These are phyloP conservation scores for Schizopygopsis malacanthus DNA, from an alignment of 2,797 vertebrate genomes.

Conservation along the genomic window DNA sequence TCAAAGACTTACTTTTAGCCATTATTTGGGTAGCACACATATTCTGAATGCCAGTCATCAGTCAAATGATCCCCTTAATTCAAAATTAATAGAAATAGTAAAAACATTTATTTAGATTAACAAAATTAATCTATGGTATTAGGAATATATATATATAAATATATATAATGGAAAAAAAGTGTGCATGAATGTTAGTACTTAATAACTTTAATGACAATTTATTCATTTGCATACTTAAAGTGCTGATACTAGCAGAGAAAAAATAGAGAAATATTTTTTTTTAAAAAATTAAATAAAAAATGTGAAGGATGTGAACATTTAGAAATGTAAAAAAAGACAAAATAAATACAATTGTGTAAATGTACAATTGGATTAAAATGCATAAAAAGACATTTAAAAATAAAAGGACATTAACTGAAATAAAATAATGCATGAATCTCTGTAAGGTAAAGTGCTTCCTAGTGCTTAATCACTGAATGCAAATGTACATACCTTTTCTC, in stretches of 20 bases:
- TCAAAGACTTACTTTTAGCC: no score
- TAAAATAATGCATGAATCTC: neutral
- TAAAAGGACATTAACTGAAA: neutral
- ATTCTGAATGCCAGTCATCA: no score
- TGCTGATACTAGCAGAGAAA: neutral
- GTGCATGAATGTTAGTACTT: neutral
- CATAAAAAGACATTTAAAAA: neutral
- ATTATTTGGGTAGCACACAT: no score
- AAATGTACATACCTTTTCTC: neutral
- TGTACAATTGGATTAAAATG: neutral
- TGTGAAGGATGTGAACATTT: neutral
- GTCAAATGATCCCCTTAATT: no score
- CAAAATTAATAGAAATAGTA: slow-evolving; percentile 22
- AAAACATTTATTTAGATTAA: neutral
- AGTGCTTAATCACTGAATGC: neutral
- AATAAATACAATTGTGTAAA: neutral
- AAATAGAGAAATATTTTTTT: no score
- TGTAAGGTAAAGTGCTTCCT: neutral
- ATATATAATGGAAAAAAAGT: neutral
- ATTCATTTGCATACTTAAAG: neutral
- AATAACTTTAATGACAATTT: no score
- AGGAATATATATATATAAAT: no score
- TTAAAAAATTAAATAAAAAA: no score
- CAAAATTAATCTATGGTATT: neutral
- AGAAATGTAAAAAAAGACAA: neutral